Conservation (phyloP, 2,888 invertebrate species). For the Harpalus rufipes region DNA sequence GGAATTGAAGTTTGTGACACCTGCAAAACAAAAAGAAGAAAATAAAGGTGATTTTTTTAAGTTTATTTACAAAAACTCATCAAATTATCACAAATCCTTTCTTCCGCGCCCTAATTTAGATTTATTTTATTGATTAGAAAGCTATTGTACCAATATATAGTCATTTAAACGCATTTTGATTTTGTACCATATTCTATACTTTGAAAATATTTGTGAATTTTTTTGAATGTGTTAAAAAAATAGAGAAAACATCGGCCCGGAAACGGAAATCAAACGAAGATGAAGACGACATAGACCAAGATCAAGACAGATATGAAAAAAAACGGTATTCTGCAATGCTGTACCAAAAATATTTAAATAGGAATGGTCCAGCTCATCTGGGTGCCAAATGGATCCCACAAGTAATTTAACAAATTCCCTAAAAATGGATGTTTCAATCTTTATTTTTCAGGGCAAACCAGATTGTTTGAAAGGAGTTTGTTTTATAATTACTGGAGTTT, state of each 20-base stretch:
- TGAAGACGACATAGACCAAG: constrained; percentile 77
- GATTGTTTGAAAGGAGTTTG: constrained; percentile 85
- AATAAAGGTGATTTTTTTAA: too few species aligned
- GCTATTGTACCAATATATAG: too few species aligned
- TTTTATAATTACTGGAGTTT: constrained; percentile 90
- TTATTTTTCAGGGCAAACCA: constrained; percentile 81
- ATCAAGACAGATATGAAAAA: constrained; percentile 85
- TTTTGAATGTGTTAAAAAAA: too few species aligned
- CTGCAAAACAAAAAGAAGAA: constrained; percentile 65
- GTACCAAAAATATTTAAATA: constrained; percentile 88
- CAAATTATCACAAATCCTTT: too few species aligned
- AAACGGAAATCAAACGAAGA: constrained; percentile 73
- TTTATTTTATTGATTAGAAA: too few species aligned
- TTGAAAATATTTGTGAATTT: too few species aligned
- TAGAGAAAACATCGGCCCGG: constrained; percentile 71
- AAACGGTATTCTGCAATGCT: constrained; percentile 82
- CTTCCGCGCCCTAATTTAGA: too few species aligned
- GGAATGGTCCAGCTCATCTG: constrained; percentile 89
- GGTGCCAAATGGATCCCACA: constrained; percentile 91
- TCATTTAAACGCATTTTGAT: too few species aligned
- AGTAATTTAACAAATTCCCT: constrained; percentile 76
- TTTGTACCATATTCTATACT: too few species aligned
- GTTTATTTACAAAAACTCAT: too few species aligned
- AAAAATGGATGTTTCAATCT: not conserved
- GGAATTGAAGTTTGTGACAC: constrained; percentile 34